Evolutionary conservation across 2,113 vertebrate species (phyloP), one percentile per base, ranked within the genome.

Genomic region (Dolichallabes microphthalmus): DNA sequence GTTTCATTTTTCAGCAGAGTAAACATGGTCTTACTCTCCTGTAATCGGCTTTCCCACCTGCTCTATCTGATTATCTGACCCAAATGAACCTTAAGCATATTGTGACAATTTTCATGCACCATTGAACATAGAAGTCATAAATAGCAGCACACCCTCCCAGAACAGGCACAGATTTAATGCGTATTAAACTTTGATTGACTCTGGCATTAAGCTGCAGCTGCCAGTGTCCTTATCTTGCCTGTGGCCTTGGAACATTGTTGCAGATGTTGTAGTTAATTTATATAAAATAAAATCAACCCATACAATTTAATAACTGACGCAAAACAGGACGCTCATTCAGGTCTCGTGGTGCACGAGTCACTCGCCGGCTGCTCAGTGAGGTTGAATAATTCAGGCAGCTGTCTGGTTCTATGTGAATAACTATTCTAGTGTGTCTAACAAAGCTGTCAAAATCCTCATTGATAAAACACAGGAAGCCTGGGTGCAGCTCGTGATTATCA

Each of bases 391-490:
- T 75, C 73, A n/a, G 61, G 68, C 83, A 78, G 52, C 57, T 35
- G 68, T 89, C 86, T 80, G 84, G 12, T 58, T 68, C 63, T 20
- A 20, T 58, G n/a, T 52, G 74, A 58, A 88, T 82, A 17, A 3
- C 61, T 85, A 75, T 90, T 86, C 61, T 60, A 83, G 78, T 17
- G 22, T 71, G 75, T 87, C 74, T 86, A 87, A 88, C 86, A 91
- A 92, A 86, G n/a, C 79, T 87, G 86, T 88, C 89, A 90, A 80
- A 92, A 81, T 87, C 77, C 79, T 71, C n/a, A 39, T 82, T 20
- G 58, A 88, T 88, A 57, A 87, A 90, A 87, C 35, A 20, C 78
- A 81, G 73, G 53, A 84, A 82, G 73, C 63, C 80, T 81, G 73
- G 63, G 64, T 30, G 74, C 35, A 71, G 35, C 78, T 86, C 55